Percentiles rank a stretch among this genome's conserved stretches.
Evolutionary conservation across 2,888 invertebrate species (phyloP).

Genomic region (Apocheima hispidaria): DNA sequence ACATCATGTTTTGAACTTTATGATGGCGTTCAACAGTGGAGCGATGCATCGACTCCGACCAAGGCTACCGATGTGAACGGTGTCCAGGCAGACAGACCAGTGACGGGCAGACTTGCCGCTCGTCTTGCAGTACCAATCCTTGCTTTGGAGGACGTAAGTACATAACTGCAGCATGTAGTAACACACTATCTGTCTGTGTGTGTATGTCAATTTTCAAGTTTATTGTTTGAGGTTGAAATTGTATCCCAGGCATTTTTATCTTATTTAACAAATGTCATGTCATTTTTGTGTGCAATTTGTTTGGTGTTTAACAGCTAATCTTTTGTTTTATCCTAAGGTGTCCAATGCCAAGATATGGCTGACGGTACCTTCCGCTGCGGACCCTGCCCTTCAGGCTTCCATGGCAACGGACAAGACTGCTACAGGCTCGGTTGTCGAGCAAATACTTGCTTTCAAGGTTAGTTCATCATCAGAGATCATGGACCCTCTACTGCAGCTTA

Average conservation of each 20-base stretch:
- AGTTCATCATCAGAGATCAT: neutral
- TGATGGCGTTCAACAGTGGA: slow-evolving; percentile 80
- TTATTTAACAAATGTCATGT: neutral
- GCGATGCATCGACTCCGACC: slow-evolving; percentile 88
- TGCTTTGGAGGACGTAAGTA: slow-evolving; percentile 80
- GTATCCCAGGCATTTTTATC: neutral
- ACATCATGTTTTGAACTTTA: neutral
- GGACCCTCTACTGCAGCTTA: neutral
- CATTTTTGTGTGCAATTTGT: neutral
- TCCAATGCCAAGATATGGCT: slow-evolving; percentile 68
- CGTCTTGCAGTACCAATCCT: slow-evolving; percentile 89
- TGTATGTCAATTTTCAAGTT: too few species aligned
- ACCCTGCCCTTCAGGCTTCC: slow-evolving; percentile 93
- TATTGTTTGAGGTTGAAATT: neutral
- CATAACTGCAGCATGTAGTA: neutral
- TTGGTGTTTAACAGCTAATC: neutral
- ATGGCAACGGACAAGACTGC: slow-evolving; percentile 90
- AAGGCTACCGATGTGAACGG: slow-evolving; percentile 91
- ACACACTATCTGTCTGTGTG: too few species aligned
- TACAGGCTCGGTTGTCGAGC: slow-evolving; percentile 66
- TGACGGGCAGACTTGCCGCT: slow-evolving; percentile 91
- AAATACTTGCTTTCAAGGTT: slow-evolving; percentile 68
- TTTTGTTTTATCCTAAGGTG: slow-evolving; percentile 54
- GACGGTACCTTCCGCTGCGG: slow-evolving; percentile 90
- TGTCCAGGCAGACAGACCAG: slow-evolving; percentile 92